Base-by-base conservation (phyloP, 2,113 vertebrate species). In the Zosterops lateralis region DNA sequence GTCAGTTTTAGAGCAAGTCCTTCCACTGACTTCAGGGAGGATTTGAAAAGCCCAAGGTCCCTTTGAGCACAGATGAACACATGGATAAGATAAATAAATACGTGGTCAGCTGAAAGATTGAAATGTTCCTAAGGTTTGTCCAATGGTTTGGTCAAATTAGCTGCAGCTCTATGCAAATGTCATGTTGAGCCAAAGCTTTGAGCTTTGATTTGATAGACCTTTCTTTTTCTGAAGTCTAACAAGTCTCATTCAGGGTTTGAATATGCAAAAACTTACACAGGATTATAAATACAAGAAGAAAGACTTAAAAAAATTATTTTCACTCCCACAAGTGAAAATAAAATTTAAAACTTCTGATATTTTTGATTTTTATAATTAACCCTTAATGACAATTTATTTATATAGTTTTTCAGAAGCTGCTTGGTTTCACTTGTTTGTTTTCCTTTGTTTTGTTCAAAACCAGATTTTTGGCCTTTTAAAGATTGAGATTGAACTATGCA, bases 211-310 rank as follows among this genome's bases (percentile, higher is more conserved):
- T 94, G 79, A 94, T 76, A 82, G 28, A 75, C 50, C 45, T 95
- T 95, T 95, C 54, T 89, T 96, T 95, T 89, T 78, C 73, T 94
- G 78, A 97, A 94, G 76, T 64, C 47, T 82, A 76, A 91, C 36
- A 95, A 58, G 45, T 21, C 86, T 61, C 94, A 92, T 96, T 95
- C 91, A 96, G 88, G 88, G 89, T 95, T 84, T 95, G 40, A 97
- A 95, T 96, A 96, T 93, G 77, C 92, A 94, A 96, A 96, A 97
- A 96, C 31, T 68, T 79, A 96, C 64, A 95, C 29, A 73, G 31
- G 76, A 83, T 80, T 92, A 75, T 90, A 84, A 66, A 83, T 71
- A 51, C 14, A 57, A 80, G n/a, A 29, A 75, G 77, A 92, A 92
- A 89, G 45, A 86, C 9, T 42, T 28, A 58, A 67, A 90, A 65